Evolutionary conservation across 2,888 invertebrate species (phyloP), one percentile per base, ranked within the genome.

Genomic region (Tetragonula carbonaria): DNA sequence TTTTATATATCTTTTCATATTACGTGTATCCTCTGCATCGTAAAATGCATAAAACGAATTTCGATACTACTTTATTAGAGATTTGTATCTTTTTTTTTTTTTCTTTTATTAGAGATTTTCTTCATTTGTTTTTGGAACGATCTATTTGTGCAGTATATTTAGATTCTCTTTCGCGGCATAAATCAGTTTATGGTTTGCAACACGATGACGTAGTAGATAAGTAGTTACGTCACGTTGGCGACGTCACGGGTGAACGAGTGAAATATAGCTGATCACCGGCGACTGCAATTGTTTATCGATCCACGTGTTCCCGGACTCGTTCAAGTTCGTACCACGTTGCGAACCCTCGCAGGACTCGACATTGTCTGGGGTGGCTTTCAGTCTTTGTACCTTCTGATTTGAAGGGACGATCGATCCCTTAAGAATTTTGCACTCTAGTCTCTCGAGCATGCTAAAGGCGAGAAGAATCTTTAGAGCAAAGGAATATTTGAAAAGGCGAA

Each of bases 241-340:
- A 78, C 82, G 82, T 82, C 74, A 82, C 57, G 11, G 33, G 21
- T 21, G 38, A 23, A 84, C 82, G 78, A 23, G 33, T 51, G 74
- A 74, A 75, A 71, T 57, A 75, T 33, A 73, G 62, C 51, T 16
- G 67, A 50, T 38, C 71, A 51, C 57, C 21, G 18, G 55, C 67
- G 66, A 55, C 18, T 50, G 62, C 72, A 72, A 78, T 72, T 82
- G 74, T 72, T 82, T 76, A 85, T 79, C 85, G 85, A 85, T 79
- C 74, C 76, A 50, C 70, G 76, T 23, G 71, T 14, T 51, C 77
- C 55, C 8, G 45, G 45, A 55, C n/a, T 33, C 72, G 75, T 71
- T 79, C 73, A 77, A 77, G 82, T 76, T 73, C 83, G 75, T 74
- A 65, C 73, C 77, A 71, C 28, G 63, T 55, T 21, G 62, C 65